Evolutionary conservation across 2,113 vertebrate genomes (phyloP).

Genomic region (Cavia aperea): DNA sequence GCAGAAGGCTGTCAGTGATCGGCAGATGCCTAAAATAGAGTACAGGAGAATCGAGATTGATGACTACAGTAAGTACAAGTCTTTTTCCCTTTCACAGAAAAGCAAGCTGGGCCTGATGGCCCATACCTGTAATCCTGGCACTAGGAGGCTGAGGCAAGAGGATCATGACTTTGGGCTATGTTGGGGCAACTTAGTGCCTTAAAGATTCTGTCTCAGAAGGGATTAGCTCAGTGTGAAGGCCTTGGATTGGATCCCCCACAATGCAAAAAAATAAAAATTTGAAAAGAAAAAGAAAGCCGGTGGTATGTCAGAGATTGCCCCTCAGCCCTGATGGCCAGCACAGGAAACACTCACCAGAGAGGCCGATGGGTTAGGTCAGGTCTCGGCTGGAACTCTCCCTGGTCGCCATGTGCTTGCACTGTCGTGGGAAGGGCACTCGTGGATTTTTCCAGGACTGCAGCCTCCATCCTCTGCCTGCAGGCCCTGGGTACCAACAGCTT

Average conservation of each 20-base stretch:
- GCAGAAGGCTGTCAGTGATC: slow-evolving; percentile 77
- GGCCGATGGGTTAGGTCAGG: not conserved
- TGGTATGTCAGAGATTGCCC: accelerated
- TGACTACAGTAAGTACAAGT: slow-evolving; percentile 85
- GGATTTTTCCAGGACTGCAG: not conserved
- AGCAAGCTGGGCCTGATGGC: not conserved
- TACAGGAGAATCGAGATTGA: slow-evolving; percentile 84
- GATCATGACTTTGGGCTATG: not conserved
- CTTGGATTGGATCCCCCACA: not conserved
- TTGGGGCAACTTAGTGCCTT: not conserved
- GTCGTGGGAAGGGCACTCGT: not conserved
- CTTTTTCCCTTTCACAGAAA: not conserved
- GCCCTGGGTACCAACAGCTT: accelerated
- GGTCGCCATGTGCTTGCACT: not conserved
- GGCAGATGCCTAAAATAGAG: slow-evolving; percentile 92
- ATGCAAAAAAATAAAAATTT: not conserved
- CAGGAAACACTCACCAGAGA: not conserved
- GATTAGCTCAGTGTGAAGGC: not conserved
- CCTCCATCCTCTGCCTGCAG: not conserved
- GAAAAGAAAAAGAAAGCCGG: not conserved
- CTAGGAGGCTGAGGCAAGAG: not conserved
- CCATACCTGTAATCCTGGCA: not conserved
- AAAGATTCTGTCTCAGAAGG: not conserved
- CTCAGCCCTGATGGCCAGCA: not conserved
- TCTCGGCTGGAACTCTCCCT: not conserved